Conservation (phyloP, 2,113 vertebrate species). For the Neolamprologus hecqui region DNA sequence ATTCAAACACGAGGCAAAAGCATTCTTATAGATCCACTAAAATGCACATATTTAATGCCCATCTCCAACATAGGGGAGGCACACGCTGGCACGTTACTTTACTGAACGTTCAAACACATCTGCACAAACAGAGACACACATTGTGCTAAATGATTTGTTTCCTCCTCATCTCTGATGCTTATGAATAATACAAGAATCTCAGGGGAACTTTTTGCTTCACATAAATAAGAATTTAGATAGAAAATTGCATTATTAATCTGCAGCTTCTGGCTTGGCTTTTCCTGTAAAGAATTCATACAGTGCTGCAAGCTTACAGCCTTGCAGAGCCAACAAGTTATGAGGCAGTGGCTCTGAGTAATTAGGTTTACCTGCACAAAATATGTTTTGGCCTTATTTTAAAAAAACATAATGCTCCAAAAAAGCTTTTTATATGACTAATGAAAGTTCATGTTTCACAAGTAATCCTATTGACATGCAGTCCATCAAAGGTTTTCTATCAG, state of each 20-base stretch:
- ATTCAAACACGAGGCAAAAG: slow-evolving; percentile 30
- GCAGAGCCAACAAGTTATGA: neutral
- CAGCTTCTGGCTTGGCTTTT: slow-evolving; percentile 29
- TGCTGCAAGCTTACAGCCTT: slow-evolving; percentile 5
- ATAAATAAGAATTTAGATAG: slow-evolving; percentile 69
- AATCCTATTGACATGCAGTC: neutral
- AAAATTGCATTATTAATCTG: slow-evolving; percentile 69
- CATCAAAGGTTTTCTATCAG: neutral
- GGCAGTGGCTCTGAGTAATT: neutral
- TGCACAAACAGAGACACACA: slow-evolving; percentile 26
- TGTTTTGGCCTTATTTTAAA: neutral
- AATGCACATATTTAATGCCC: slow-evolving; percentile 28
- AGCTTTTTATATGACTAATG: neutral
- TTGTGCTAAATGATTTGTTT: slow-evolving; percentile 66
- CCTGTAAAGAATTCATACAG: slow-evolving; percentile 48
- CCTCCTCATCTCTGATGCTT: slow-evolving; percentile 47
- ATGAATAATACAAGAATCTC: slow-evolving; percentile 69
- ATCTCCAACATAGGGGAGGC: neutral
- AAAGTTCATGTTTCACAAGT: neutral
- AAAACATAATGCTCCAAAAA: neutral
- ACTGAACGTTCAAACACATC: slow-evolving; percentile 16
- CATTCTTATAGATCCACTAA: slow-evolving; percentile 5
- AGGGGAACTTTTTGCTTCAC: slow-evolving; percentile 63
- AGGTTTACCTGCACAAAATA: neutral
- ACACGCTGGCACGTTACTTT: neutral